Evolutionary conservation across 2,888 invertebrate species (phyloP).

Genomic region (Notodonta ziczac): DNA sequence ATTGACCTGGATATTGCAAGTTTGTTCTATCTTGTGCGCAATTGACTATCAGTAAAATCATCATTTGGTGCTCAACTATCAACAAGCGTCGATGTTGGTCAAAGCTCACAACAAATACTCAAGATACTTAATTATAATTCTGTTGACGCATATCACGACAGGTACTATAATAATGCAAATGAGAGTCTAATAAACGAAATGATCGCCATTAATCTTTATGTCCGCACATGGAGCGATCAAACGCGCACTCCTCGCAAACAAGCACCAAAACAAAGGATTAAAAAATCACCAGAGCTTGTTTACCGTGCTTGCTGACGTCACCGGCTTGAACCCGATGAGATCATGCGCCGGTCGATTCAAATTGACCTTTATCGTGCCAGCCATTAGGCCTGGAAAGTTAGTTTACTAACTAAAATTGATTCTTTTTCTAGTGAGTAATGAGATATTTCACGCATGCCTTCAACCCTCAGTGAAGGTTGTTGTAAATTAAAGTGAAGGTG

Average conservation of each 20-base stretch:
- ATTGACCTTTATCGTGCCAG: conserved; percentile 51
- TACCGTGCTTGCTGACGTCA: conserved; percentile 58
- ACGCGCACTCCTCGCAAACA: conserved; percentile 31
- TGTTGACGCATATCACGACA: not conserved
- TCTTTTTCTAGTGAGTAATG: conserved; percentile 3
- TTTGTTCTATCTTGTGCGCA: too few species aligned
- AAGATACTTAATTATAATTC: not conserved
- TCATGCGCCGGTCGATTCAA: conserved; percentile 52
- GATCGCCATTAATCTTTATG: conserved; percentile 34
- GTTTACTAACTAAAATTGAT: not conserved
- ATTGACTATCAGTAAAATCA: too few species aligned
- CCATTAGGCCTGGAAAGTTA: conserved; percentile 42
- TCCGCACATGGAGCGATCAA: conserved; percentile 33
- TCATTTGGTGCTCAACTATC: too few species aligned
- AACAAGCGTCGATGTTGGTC: not conserved
- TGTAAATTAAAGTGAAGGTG: not conserved
- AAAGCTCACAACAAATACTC: not conserved
- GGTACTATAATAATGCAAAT: conserved; percentile 11
- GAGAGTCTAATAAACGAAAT: conserved; percentile 34
- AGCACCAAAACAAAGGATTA: conserved; percentile 51
- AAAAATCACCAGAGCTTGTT: conserved; percentile 57
- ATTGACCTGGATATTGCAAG: not conserved
- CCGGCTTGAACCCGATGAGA: conserved; percentile 52
- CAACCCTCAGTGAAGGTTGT: not conserved
- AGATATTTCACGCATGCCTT: conserved; percentile 2